Conservation (phyloP, 2,888 invertebrate species). For the Falcaria lacertinaria region DNA sequence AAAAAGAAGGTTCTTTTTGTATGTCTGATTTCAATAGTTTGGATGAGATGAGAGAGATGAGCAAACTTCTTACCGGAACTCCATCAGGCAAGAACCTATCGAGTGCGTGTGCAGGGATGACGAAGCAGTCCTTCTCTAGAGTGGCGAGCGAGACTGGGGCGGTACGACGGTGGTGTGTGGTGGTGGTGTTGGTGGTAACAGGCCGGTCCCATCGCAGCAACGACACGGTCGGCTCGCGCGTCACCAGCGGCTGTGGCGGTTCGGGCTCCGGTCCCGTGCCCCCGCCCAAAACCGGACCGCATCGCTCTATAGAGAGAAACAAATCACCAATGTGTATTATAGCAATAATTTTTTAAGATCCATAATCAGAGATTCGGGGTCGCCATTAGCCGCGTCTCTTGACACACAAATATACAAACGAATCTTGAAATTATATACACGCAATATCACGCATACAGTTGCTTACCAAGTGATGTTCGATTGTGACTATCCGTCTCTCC, state of each 20-base stretch:
- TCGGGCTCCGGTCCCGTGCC: constrained; percentile 82
- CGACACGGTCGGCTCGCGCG: constrained; percentile 83
- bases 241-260: constrained; percentile 85
- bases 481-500: too few species aligned
- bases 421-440: too few species aligned
- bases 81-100: constrained; percentile 94
- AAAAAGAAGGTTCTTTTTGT: neutral
- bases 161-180: constrained; percentile 61
- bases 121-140: constrained; percentile 94
- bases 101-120: constrained; percentile 93
- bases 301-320: constrained; percentile 78
- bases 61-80: constrained; percentile 85
- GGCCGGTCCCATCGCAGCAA: constrained; percentile 72
- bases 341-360: too few species aligned
- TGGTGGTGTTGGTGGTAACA: constrained; percentile 57
- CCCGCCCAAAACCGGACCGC: constrained; percentile 84
- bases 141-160: constrained; percentile 90
- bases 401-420: too few species aligned
- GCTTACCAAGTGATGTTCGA: too few species aligned
- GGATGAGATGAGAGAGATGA: neutral
- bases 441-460: too few species aligned
- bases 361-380: too few species aligned
- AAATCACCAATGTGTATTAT: too few species aligned
- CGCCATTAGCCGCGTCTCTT: too few species aligned
- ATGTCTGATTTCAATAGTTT: too few species aligned